phyloP scores from a whole-genome alignment of 2,113 vertebrate genomes.

The Cheirogaleus medius region DNA sequence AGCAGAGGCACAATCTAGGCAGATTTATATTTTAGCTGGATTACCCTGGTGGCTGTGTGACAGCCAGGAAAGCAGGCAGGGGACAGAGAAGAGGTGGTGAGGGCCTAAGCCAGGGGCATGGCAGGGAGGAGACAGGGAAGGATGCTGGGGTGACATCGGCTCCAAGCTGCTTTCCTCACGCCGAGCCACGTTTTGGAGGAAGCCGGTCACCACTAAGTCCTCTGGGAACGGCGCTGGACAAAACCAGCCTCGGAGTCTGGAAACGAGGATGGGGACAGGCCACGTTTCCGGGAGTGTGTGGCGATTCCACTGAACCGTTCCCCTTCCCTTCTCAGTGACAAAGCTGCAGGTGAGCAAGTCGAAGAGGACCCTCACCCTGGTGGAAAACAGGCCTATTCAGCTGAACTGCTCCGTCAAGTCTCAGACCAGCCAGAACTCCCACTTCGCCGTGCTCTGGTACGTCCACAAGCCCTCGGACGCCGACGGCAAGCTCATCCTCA shows the following conservation, averaged over 20 bases:
- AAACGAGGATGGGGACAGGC: neutral
- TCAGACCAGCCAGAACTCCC: constrained; percentile 93
- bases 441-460: constrained; percentile 95
- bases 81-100: neutral
- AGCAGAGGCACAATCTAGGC: neutral
- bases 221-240: neutral
- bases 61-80: neutral
- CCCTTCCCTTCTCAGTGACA: constrained; percentile 85
- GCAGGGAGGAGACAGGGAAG: neutral
- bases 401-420: constrained; percentile 93
- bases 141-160: rapidly evolving
- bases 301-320: neutral
- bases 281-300: rapidly evolving
- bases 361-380: constrained; percentile 91
- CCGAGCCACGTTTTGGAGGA: neutral
- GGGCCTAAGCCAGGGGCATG: neutral
- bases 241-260: neutral
- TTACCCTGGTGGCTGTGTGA: neutral
- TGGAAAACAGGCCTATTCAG: constrained; percentile 92
- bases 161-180: rapidly evolving
- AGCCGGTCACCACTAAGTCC: rapidly evolving
- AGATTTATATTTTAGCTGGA: neutral
- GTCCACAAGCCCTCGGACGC: constrained; percentile 88
- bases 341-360: constrained; percentile 94
- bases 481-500: constrained; percentile 94